Conservation (phyloP, 2,888 invertebrate species). For the Temnothorax rugatulus region DNA sequence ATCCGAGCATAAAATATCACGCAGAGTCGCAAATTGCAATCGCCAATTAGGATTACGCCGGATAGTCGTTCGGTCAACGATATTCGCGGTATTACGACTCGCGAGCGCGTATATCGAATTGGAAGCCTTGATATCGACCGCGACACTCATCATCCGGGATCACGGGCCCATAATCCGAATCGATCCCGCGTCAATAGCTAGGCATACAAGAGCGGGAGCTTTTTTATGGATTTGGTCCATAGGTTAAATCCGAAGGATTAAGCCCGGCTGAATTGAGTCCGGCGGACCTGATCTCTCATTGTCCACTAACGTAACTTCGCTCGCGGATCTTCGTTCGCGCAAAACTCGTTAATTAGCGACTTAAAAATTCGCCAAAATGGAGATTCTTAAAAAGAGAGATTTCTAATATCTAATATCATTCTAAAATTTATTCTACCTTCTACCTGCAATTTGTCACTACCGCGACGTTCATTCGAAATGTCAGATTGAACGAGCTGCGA, state of each 20-base stretch:
- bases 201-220: neutral
- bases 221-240: constrained; percentile 32
- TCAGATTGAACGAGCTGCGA: neutral
- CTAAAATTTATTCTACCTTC: neutral
- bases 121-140: constrained; percentile 29
- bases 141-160: constrained; percentile 56
- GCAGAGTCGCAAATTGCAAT: constrained; percentile 25
- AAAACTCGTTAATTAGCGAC: neutral
- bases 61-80: constrained; percentile 21
- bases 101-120: constrained; percentile 27
- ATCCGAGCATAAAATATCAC: constrained; percentile 16
- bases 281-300: constrained; percentile 5
- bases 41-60: constrained; percentile 39
- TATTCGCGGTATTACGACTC: constrained; percentile 22
- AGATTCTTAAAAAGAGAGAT: neutral
- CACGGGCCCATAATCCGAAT: constrained; percentile 54
- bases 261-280: constrained; percentile 17
- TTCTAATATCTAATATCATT: neutral
- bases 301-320: constrained; percentile 1
- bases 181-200: constrained; percentile 50
- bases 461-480: neutral
- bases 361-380: no score
- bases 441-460: neutral
- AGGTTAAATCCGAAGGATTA: constrained; percentile 29
- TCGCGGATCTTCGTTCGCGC: neutral